These are phyloP conservation scores for Porites lobata DNA, from an alignment of 92 coral and sea anemone species.

Conservation along the genomic window DNA sequence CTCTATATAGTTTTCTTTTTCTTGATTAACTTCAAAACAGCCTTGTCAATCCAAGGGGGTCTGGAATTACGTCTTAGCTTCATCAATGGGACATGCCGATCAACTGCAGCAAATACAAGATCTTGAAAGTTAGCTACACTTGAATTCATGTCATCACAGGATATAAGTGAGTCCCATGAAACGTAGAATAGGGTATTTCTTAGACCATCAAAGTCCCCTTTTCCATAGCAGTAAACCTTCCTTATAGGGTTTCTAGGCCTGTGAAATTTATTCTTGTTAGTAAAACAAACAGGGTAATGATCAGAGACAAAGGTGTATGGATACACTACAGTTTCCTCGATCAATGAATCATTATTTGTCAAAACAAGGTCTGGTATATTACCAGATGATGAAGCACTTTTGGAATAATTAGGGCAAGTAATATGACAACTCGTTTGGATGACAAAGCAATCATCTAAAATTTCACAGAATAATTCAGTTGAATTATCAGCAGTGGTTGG, in stretches of 20 bases:
- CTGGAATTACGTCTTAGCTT: slow-evolving; percentile 60
- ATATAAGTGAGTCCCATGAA: not conserved
- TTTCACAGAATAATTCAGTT: slow-evolving; percentile 25
- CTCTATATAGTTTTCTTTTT: slow-evolving; percentile 66
- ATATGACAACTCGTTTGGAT: slow-evolving; percentile 37
- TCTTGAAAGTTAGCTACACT: slow-evolving; percentile 40
- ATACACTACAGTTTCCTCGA: not conserved
- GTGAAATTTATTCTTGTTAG: slow-evolving; percentile 46
- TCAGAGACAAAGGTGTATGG: slow-evolving; percentile 26
- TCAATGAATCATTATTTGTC: slow-evolving; percentile 49
- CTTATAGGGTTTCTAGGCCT: slow-evolving; percentile 21
- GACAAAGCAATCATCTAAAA: slow-evolving; percentile 35
- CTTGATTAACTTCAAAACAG: slow-evolving; percentile 51
- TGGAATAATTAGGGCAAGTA: slow-evolving; percentile 1
- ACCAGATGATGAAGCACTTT: not conserved
- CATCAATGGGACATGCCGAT: slow-evolving; percentile 27
- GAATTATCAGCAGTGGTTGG: slow-evolving; percentile 17
- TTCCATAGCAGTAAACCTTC: slow-evolving; percentile 35
- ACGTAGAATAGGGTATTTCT: slow-evolving; percentile 38
- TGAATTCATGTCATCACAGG: slow-evolving; percentile 43
- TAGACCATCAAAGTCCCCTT: slow-evolving; percentile 59
- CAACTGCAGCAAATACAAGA: slow-evolving; percentile 20
- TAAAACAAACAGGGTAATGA: slow-evolving; percentile 58
- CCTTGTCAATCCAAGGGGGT: slow-evolving; percentile 47
- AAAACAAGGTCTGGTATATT: slow-evolving; percentile 28